Conservation (phyloP, 2,888 invertebrate species). For the Trachelus iudaicus region DNA sequence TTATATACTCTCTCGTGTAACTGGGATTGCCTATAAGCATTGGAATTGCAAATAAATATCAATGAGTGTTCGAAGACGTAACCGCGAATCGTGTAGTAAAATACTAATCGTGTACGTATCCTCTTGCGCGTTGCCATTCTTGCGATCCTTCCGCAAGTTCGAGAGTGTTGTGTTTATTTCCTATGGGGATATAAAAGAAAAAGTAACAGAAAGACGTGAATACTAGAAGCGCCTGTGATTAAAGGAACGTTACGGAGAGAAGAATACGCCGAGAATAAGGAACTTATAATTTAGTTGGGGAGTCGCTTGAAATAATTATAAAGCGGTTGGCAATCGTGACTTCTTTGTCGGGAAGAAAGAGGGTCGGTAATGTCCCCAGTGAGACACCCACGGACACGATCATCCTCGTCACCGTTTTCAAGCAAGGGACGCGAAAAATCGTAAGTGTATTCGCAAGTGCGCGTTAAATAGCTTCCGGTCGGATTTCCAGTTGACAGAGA, state of each 20-base stretch:
- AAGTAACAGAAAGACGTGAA: background rate
- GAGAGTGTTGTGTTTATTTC: background rate
- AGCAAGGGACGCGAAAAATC: background rate
- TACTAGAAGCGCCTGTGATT: background rate
- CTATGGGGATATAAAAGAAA: background rate
- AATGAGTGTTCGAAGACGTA: background rate
- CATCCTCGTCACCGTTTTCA: background rate
- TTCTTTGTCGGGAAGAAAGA: constrained; percentile 11
- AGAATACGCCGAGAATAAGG: constrained; percentile 18
- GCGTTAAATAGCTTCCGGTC: background rate
- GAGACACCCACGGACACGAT: background rate
- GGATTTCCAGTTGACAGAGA: background rate
- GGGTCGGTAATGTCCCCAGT: background rate
- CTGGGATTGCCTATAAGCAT: background rate
- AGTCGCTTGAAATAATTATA: constrained; percentile 34
- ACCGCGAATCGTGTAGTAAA: background rate
- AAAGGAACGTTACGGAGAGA: background rate
- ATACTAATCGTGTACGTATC: constrained; percentile 1
- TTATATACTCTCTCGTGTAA: background rate
- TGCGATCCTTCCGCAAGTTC: background rate
- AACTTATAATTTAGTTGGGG: constrained; percentile 33
- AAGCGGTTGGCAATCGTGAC: constrained; percentile 31
- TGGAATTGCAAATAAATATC: background rate
- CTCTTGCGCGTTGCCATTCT: background rate
- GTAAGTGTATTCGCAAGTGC: background rate